phyloP scores from a whole-genome alignment of 2,113 vertebrate species.

The Python bivittatus region DNA sequence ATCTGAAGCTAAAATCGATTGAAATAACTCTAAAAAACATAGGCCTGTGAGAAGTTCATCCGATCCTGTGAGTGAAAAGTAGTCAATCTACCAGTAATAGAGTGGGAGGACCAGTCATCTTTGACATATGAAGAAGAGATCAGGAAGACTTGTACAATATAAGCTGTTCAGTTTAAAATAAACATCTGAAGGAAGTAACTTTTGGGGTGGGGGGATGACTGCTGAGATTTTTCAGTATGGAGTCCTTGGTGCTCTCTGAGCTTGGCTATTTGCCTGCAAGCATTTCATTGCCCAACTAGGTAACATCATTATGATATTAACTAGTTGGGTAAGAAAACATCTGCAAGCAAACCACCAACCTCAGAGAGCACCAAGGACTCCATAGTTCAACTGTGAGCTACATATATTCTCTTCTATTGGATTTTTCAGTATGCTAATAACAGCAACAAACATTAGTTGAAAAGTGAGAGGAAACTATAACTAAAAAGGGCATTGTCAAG shows the following conservation, averaged over 20 bases:
- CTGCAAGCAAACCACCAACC: no score
- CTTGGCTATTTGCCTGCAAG: no score
- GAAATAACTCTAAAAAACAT: neutral
- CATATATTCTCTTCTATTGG: no score
- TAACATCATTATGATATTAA: no score
- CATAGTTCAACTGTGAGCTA: no score
- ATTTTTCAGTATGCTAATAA: no score
- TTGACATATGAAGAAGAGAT: neutral
- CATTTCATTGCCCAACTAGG: no score
- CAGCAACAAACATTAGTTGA: slow-evolving; percentile 51
- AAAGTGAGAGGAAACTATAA: neutral
- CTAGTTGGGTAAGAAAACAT: no score
- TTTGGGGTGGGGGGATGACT: no score
- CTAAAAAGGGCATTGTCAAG: neutral
- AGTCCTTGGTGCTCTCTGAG: no score
- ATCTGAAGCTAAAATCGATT: neutral
- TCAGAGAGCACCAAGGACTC: no score
- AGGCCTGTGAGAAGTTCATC: neutral
- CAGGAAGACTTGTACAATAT: neutral
- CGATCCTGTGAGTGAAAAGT: neutral
- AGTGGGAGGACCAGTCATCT: neutral
- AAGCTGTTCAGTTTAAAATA: neutral
- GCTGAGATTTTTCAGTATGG: no score
- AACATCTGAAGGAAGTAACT: neutral
- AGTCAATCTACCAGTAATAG: neutral